Percentiles rank a stretch among this genome's conserved stretches.
Evolutionary conservation across 2,113 vertebrate species (phyloP).

Genomic region (Phodopus roborovskii): DNA sequence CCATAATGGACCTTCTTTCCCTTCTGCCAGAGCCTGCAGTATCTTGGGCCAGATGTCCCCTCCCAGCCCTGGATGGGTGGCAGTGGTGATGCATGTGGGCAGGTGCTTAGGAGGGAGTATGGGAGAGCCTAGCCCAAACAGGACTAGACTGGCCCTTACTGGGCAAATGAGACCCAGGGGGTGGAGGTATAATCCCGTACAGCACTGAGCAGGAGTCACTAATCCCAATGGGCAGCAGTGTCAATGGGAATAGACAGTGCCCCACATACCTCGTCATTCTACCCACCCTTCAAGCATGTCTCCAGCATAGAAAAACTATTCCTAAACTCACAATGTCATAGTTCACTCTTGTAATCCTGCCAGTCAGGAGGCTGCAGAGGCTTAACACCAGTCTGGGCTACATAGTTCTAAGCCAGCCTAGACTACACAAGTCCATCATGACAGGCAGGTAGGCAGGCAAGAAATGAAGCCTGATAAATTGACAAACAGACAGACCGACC

Average conservation of each 20-base stretch:
- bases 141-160: neutral
- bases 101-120: neutral
- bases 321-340: neutral
- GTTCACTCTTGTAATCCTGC: neutral
- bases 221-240: too few species aligned
- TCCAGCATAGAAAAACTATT: neutral
- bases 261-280: neutral
- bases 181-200: neutral
- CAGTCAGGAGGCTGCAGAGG: neutral
- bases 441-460: neutral
- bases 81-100: neutral
- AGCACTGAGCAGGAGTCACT: too few species aligned
- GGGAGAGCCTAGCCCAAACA: fast-evolving
- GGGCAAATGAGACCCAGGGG: fast-evolving
- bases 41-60: constrained; percentile 62
- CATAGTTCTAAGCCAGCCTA: neutral
- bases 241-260: neutral
- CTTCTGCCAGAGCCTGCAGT: constrained; percentile 76
- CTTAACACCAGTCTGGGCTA: neutral
- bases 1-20: constrained; percentile 85
- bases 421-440: neutral
- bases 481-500: neutral
- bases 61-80: neutral
- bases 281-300: fast-evolving
- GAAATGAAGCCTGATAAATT: neutral